Conservation (phyloP, 2,888 invertebrate species). For the Caradrina clavipalpis region DNA sequence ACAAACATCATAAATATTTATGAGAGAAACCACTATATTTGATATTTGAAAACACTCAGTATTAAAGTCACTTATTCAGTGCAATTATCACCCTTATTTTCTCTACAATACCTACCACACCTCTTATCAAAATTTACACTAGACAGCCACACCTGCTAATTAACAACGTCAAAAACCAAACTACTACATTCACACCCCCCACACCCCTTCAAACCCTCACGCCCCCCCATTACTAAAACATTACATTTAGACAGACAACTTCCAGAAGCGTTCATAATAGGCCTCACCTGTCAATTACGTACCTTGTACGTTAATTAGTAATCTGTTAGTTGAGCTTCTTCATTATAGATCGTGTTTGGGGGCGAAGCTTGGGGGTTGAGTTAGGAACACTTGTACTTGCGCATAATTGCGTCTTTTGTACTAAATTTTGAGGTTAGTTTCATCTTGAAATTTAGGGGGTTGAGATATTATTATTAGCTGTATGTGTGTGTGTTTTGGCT, state of each 20-base stretch:
- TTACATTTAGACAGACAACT: constrained; percentile 45
- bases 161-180: constrained; percentile 41
- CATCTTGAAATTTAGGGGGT: not conserved
- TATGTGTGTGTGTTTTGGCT: no score
- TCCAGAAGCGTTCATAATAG: constrained; percentile 42
- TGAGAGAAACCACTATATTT: no score
- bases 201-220: constrained; percentile 2
- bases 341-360: constrained; percentile 44
- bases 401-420: constrained; percentile 30
- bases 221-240: constrained; percentile 29
- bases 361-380: constrained; percentile 2
- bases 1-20: no score
- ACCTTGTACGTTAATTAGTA: constrained; percentile 52
- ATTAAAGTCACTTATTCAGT: no score
- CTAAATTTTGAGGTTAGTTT: not conserved
- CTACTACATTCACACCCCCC: constrained; percentile 5
- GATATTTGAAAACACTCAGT: no score
- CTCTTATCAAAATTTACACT: not conserved
- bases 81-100: constrained; percentile 6
- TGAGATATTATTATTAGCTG: no score
- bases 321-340: constrained; percentile 52
- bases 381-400: constrained; percentile 30
- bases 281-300: constrained; percentile 60
- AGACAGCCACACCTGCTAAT: constrained; percentile 2
- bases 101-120: no score